These are phyloP conservation scores for Drosophila sordidula DNA, from an alignment of 2,888 invertebrate species.

Conservation along the genomic window DNA sequence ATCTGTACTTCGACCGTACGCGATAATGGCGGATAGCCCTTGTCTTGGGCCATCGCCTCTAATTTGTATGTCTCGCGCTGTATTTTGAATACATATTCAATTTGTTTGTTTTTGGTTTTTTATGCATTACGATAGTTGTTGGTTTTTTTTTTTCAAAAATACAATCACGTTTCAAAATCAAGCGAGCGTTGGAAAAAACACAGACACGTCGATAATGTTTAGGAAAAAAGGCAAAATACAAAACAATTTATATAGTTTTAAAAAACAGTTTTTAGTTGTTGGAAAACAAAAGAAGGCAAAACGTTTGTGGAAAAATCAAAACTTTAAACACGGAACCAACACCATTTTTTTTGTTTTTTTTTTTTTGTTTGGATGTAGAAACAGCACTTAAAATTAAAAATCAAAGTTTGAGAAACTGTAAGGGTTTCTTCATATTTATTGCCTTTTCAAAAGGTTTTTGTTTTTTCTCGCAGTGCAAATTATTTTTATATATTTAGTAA, in stretches of 20 bases:
- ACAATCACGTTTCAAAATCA: constrained; percentile 62
- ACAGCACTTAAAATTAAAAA: constrained; percentile 30
- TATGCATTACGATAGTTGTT: constrained; percentile 14
- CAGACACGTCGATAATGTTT: constrained; percentile 54
- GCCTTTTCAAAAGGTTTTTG: constrained; percentile 34
- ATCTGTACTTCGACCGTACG: constrained; percentile 99
- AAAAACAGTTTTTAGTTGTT: constrained; percentile 27
- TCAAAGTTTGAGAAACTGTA: constrained; percentile 29
- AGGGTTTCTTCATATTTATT: constrained; percentile 7
- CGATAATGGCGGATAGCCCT: constrained; percentile 97
- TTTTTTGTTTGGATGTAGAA: constrained; percentile 1
- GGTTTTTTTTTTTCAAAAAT: constrained; percentile 45
- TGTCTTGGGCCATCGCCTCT: constrained; percentile 99
- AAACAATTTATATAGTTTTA: constrained; percentile 48
- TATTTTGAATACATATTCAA: constrained; percentile 61
- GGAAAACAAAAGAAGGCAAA: constrained; percentile 32
- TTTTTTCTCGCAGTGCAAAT: constrained; percentile 65
- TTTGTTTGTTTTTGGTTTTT: constrained; percentile 23
- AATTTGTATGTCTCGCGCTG: constrained; percentile 99
- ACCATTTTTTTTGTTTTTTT: constrained; percentile 28
- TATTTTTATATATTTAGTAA: constrained; percentile 45
- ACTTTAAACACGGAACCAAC: constrained; percentile 45
- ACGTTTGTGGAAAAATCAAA: constrained; percentile 39
- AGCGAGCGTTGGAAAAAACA: constrained; percentile 68
- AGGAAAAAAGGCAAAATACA: constrained; percentile 71